Conservation (phyloP, 2,113 vertebrate species). For the Amblyopsis rosae region DNA sequence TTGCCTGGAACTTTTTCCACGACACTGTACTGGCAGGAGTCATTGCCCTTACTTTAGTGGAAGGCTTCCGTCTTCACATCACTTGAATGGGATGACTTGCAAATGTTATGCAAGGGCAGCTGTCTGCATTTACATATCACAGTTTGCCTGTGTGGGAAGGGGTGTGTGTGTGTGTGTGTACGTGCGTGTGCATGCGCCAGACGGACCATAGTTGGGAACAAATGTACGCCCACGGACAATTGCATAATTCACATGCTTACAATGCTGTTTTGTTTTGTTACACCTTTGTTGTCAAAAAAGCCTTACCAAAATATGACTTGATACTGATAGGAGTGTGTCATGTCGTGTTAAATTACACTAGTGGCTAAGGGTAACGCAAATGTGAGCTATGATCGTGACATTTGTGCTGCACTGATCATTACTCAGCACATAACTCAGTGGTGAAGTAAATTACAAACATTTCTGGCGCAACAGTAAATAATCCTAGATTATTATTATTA, state of each 20-base stretch:
- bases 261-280: too few relatives aligned
- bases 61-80: slow-evolving; percentile 14
- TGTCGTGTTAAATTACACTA: too few relatives aligned
- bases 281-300: too few relatives aligned
- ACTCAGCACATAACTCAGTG: not conserved
- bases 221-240: not conserved
- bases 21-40: slow-evolving; percentile 12
- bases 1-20: slow-evolving; percentile 5
- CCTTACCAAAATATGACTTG: too few relatives aligned
- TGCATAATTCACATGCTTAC: too few relatives aligned
- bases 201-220: not conserved
- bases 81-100: slow-evolving; percentile 54
- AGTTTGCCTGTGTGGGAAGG: slow-evolving; percentile 19
- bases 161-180: not conserved
- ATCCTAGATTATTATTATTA: not conserved
- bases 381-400: slow-evolving; percentile 41
- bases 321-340: too few relatives aligned
- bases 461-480: too few relatives aligned
- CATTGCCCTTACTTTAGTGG: slow-evolving; percentile 36
- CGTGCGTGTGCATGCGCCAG: not conserved
- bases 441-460: too few relatives aligned
- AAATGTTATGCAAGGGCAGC: slow-evolving; percentile 69
- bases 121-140: slow-evolving; percentile 68
- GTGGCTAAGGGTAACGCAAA: slow-evolving; percentile 22
- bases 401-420: not conserved